Evolutionary conservation across 2,113 vertebrate species (phyloP).

Genomic region (Rhipidura dahli): DNA sequence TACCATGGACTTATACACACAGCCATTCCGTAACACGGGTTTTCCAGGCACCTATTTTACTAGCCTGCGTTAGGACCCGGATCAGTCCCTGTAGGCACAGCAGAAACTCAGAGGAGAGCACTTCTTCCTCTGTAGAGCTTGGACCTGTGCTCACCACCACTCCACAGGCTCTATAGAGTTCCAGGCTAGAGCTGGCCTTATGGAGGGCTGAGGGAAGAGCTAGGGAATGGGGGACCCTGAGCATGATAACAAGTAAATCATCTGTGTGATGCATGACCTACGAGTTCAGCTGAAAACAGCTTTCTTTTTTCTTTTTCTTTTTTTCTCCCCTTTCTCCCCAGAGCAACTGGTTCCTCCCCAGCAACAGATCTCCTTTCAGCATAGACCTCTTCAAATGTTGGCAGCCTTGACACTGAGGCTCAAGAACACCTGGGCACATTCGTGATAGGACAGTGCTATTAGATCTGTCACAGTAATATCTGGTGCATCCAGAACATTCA

Average conservation of each 20-base stretch:
- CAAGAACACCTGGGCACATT: neutral
- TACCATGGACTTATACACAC: neutral
- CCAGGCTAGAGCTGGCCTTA: neutral
- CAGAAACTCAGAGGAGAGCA: neutral
- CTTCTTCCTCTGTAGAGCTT: neutral
- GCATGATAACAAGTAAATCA: neutral
- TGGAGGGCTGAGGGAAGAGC: neutral
- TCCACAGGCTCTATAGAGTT: neutral
- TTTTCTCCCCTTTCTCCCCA: neutral
- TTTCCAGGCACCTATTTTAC: neutral
- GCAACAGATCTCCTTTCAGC: neutral
- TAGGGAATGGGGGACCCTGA: neutral
- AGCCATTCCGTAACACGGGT: fast-evolving
- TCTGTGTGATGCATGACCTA: neutral
- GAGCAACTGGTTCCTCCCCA: neutral
- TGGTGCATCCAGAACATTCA: neutral
- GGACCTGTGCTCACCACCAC: neutral
- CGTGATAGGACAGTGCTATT: neutral
- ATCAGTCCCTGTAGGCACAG: neutral
- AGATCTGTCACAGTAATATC: neutral
- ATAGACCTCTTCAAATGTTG: neutral
- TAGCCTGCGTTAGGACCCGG: neutral
- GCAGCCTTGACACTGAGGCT: neutral
- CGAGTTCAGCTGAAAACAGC: neutral
- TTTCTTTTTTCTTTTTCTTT: neutral